Evolutionary conservation across 2,888 invertebrate species (phyloP).

Genomic region (Lobophora halterata): DNA sequence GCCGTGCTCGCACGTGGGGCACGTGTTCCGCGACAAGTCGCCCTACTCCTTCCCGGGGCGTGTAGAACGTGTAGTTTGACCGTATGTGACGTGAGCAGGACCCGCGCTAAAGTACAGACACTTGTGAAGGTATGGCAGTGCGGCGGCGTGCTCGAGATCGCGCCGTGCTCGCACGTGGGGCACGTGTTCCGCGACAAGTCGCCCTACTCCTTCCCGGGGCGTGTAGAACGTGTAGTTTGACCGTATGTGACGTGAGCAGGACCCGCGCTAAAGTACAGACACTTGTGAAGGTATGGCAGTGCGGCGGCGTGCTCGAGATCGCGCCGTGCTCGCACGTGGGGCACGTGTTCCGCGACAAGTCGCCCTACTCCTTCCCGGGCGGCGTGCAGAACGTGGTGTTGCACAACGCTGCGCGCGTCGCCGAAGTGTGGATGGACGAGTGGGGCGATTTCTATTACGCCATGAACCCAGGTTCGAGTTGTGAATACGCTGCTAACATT

Average conservation of each 20-base stretch:
- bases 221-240: conserved; percentile 97
- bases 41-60: no score
- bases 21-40: no score
- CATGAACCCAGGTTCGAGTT: conserved; percentile 95
- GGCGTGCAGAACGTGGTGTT: conserved; percentile 98
- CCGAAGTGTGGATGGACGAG: conserved; percentile 99
- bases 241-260: no score
- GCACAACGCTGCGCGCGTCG: conserved; percentile 98
- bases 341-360: conserved; percentile 98
- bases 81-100: no score
- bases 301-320: conserved; percentile 97
- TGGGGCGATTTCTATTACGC: conserved; percentile 99
- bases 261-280: no score
- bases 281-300: conserved; percentile 91
- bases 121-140: no score
- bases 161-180: no score
- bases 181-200: conserved; percentile 98
- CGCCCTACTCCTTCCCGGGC: conserved; percentile 99
- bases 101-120: no score
- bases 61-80: no score
- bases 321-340: conserved; percentile 98
- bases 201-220: conserved; percentile 99
- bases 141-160: conserved; percentile 97
- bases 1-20: no score
- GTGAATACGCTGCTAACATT: conserved; percentile 43